Conservation (phyloP, 2,113 vertebrate species). For the Lophius piscatorius region DNA sequence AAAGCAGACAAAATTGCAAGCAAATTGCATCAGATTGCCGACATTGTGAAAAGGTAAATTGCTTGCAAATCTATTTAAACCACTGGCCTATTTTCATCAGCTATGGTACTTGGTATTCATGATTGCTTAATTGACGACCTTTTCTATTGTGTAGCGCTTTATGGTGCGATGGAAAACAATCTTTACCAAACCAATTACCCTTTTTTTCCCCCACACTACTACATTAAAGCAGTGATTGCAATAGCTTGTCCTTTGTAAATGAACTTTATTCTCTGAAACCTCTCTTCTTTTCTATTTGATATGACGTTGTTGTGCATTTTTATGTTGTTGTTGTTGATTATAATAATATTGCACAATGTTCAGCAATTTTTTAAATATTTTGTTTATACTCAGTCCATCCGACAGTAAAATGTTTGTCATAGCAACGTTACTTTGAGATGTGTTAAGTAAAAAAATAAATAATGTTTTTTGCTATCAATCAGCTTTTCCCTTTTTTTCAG, state of each 20-base stretch:
- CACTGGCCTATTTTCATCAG: constrained; percentile 99
- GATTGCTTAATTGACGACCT: constrained; percentile 99
- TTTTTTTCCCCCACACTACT: constrained; percentile 90
- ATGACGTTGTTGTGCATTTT: constrained; percentile 92
- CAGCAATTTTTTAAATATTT: too few species aligned
- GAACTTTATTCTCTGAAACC: too few species aligned
- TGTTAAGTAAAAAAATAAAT: too few species aligned
- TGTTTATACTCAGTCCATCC: constrained; percentile 89
- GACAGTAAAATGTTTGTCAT: too few species aligned
- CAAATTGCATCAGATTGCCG: constrained; percentile 99
- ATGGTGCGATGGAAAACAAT: constrained; percentile 99
- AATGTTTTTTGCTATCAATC: too few species aligned
- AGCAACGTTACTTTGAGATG: too few species aligned
- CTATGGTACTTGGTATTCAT: constrained; percentile 99
- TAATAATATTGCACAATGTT: constrained; percentile 69
- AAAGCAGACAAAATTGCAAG: constrained; percentile 99
- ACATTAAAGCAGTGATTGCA: constrained; percentile 99
- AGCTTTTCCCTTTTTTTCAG: too few species aligned
- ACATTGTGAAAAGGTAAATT: constrained; percentile 99
- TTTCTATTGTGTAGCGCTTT: constrained; percentile 99
- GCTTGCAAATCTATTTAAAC: constrained; percentile 99
- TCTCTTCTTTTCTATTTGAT: constrained; percentile 98
- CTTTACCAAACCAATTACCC: constrained; percentile 99
- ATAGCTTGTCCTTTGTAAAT: constrained; percentile 99
- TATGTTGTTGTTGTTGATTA: constrained; percentile 87